Evolutionary conservation across 2,113 vertebrate genomes (phyloP), one percentile per base, ranked within the genome.

Genomic region (Cephalopterus ornatus): DNA sequence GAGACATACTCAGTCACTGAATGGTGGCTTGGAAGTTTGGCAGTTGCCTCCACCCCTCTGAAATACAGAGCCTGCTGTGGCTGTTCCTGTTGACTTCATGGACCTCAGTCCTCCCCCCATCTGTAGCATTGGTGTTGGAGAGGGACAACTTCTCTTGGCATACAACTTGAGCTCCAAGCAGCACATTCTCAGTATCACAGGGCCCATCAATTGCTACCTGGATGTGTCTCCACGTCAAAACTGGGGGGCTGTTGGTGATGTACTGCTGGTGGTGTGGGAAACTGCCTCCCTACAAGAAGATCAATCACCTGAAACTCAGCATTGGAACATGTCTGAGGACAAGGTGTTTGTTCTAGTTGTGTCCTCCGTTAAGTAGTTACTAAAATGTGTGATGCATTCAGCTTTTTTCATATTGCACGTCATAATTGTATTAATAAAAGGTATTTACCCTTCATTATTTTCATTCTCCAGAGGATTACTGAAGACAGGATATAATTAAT

Each of bases 391-490:
- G 88, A 50, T 90, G 63, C 90, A n/a, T 88, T 96, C 79, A 74
- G 71, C 39, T 80, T 96, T 95, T 93, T 94, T 92, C 16, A 1
- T 93, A 95, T 96, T 92, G 90, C 5, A 53, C 47, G 67, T 85
- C 35, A 17, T 92, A 96, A 96, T 83, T 96, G 88, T 94, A 93
- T 95, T 96, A 96, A 95, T 96, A 93, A 92, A 96, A 94, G 88
- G 87, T 96, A 97, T 95, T 97, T 97, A 94, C 85, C 90, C 93
- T 92, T 94, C 90, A 92, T 96, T 94, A 94, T 97, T 96, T 96
- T 95, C 16, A 90, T 95, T 97, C 93, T 92, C 90, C 24, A 86
- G 94, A 92, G 95, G 56, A 80, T 88, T 95, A 83, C 55, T 27
- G 26, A 92, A 93, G 92, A 76, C 92, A 95, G 82, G 78, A 88